phyloP scores from a whole-genome alignment of 2,888 invertebrate species.

The Theristus sp. region DNA sequence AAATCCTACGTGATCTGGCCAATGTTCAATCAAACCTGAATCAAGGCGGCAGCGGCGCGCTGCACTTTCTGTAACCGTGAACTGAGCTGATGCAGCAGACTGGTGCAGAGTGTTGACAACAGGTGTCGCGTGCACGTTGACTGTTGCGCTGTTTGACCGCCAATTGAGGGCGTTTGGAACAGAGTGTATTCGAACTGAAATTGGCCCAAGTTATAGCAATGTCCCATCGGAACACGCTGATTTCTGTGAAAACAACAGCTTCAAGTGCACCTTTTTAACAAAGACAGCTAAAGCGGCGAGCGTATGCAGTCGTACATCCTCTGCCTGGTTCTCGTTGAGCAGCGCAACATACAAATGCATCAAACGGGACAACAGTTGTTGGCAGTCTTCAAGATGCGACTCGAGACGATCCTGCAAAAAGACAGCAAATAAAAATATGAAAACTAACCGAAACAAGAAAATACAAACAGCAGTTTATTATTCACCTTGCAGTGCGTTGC shows the following conservation, averaged over 20 bases:
- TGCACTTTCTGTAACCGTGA: slow-evolving; percentile 19
- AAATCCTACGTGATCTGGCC: too few relatives aligned
- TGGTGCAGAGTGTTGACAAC: background rate
- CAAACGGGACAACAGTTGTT: slow-evolving; percentile 52
- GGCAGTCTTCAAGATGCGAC: slow-evolving; percentile 47
- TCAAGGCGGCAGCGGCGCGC: slow-evolving; percentile 20
- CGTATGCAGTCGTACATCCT: slow-evolving; percentile 66
- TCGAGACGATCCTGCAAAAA: slow-evolving; percentile 35
- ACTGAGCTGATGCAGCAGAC: slow-evolving; percentile 1
- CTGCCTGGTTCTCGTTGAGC: slow-evolving; percentile 71
- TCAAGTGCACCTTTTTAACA: slow-evolving; percentile 47
- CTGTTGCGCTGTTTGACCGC: background rate
- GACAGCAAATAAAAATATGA: too few relatives aligned
- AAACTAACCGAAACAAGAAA: too few relatives aligned
- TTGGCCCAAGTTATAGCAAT: too few relatives aligned
- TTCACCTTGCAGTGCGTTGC: slow-evolving; percentile 12
- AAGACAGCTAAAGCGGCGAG: slow-evolving; percentile 78
- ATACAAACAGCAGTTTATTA: too few relatives aligned
- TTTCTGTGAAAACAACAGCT: background rate
- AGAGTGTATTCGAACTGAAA: background rate
- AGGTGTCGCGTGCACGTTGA: background rate
- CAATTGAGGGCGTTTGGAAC: background rate
- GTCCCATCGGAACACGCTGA: too few relatives aligned
- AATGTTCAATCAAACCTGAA: slow-evolving; percentile 14
- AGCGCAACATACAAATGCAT: slow-evolving; percentile 69